Conservation (phyloP, 2,113 vertebrate species). For the Orientallactaga bullata region DNA sequence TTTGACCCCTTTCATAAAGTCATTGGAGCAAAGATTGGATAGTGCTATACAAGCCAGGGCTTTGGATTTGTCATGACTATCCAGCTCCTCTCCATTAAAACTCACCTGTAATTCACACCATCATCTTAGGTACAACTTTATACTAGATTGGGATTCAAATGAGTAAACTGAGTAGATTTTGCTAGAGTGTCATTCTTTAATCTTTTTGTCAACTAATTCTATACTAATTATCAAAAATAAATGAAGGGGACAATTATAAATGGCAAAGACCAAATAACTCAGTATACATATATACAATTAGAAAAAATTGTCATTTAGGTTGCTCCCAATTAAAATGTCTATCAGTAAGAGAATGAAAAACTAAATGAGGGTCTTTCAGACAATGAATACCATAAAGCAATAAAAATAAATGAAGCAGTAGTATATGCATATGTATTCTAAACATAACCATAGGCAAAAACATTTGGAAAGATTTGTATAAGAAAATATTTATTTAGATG, state of each 20-base stretch:
- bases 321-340: conserved; percentile 17
- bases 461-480: neutral
- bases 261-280: neutral
- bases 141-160: neutral
- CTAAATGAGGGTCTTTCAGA: neutral
- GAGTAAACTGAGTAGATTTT: neutral
- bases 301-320: neutral
- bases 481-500: neutral
- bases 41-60: neutral
- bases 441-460: neutral
- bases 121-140: neutral
- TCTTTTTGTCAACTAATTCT: conserved; percentile 42
- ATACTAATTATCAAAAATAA: neutral
- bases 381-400: conserved; percentile 24
- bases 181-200: neutral
- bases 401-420: neutral
- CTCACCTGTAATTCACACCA: neutral
- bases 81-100: neutral
- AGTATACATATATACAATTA: neutral
- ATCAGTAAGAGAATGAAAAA: neutral
- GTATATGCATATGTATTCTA: neutral
- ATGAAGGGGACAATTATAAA: neutral
- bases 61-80: neutral
- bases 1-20: neutral
- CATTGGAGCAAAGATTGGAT: neutral